Evolutionary conservation across 2,113 vertebrate species (phyloP).

Genomic region (Procapra przewalskii): DNA sequence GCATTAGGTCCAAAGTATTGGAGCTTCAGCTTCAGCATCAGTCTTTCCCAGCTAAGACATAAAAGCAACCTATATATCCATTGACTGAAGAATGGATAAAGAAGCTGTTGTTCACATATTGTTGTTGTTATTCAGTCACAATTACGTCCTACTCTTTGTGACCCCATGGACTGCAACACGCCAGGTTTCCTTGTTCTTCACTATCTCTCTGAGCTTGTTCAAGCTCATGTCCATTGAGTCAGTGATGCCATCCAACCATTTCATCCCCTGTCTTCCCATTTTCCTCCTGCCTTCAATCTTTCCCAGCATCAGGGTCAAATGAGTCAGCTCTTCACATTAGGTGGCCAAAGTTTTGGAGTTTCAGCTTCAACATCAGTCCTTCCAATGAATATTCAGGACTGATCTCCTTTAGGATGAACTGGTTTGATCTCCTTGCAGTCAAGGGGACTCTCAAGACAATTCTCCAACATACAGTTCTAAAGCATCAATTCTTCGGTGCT

Average conservation of each 20-base stretch:
- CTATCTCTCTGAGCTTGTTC: not conserved
- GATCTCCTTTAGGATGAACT: not conserved
- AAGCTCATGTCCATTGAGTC: not conserved
- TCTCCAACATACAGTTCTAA: not conserved
- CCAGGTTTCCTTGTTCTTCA: not conserved
- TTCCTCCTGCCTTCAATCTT: not conserved
- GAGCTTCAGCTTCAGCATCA: not conserved
- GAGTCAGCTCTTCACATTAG: not conserved
- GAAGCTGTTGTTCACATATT: not conserved
- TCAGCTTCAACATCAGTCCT: not conserved
- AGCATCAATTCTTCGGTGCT: accelerated
- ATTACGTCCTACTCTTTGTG: accelerated
- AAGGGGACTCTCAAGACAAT: not conserved
- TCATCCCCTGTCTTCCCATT: not conserved
- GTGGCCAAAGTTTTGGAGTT: not conserved
- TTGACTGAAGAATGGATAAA: not conserved
- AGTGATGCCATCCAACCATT: not conserved
- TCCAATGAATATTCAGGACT: not conserved
- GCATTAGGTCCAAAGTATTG: not conserved
- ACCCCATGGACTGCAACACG: not conserved
- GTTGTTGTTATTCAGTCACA: not conserved
- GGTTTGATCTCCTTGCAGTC: not conserved
- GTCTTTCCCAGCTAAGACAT: not conserved
- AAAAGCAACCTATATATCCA: not conserved
- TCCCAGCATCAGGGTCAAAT: not conserved